A percentile compares a stretch with the other conserved stretches of the same genome.
These are phyloP conservation scores for Cepaea nemoralis DNA, from an alignment of 1,140 invertebrate species.

Conservation along the genomic window DNA sequence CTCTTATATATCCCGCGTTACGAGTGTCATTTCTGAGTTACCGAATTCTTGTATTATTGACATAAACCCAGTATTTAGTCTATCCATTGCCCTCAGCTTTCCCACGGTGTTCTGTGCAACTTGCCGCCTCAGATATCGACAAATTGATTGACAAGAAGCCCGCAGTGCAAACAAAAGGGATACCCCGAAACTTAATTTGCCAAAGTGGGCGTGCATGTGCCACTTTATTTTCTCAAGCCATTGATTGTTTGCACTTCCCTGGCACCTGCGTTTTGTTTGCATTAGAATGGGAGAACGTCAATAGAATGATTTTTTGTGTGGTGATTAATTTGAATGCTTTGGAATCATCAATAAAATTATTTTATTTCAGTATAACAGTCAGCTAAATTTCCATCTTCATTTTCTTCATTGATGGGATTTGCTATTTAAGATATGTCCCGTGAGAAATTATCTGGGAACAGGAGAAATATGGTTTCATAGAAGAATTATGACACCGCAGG, in stretches of 20 bases:
- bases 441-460: too few relatives aligned
- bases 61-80: background rate
- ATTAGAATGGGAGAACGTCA: background rate
- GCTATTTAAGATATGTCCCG: too few relatives aligned
- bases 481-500: too few relatives aligned
- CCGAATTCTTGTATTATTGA: too few relatives aligned
- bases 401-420: too few relatives aligned
- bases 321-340: background rate
- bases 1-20: too few relatives aligned
- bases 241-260: constrained; percentile 4
- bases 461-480: too few relatives aligned
- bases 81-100: background rate
- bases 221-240: background rate
- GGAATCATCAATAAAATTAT: background rate
- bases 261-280: background rate
- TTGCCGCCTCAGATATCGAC: background rate
- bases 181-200: background rate
- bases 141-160: background rate
- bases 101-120: background rate
- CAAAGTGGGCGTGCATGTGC: background rate
- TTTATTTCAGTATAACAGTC: background rate
- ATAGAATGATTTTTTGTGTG: background rate
- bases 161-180: background rate
- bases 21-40: too few relatives aligned
- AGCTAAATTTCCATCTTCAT: too few relatives aligned